These are phyloP conservation scores for Columba livia DNA, from an alignment of 2,113 vertebrate species.

Conservation along the genomic window DNA sequence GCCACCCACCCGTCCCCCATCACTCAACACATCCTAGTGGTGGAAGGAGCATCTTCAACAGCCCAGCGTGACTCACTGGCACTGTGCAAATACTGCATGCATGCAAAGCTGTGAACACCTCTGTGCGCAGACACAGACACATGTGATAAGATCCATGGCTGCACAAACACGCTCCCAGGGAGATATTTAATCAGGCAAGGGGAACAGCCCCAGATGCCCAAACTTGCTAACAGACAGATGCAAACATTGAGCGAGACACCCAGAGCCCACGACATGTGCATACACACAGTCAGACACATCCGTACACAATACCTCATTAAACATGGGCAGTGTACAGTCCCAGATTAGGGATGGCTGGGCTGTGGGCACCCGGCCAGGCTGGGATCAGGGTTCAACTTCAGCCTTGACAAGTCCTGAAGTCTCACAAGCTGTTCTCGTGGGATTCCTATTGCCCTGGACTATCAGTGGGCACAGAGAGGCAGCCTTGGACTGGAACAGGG, in stretches of 20 bases:
- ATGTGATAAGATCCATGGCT: fast-evolving
- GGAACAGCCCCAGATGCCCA: neutral
- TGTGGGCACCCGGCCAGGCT: slow-evolving; percentile 14
- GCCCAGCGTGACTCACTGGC: neutral
- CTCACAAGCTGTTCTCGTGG: neutral
- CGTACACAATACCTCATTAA: slow-evolving; percentile 30
- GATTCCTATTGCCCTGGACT: neutral
- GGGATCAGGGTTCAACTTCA: slow-evolving; percentile 7
- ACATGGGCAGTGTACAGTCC: slow-evolving; percentile 24
- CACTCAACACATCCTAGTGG: neutral
- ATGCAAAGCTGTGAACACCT: neutral
- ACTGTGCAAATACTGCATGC: fast-evolving
- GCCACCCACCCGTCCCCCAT: neutral
- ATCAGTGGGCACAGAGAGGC: neutral
- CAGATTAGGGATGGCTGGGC: slow-evolving; percentile 49
- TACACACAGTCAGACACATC: slow-evolving; percentile 37
- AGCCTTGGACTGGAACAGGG: neutral
- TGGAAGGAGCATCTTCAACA: neutral
- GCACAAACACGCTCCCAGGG: neutral
- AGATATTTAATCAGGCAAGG: neutral
- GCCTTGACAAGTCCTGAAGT: slow-evolving; percentile 11
- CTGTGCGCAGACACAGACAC: neutral
- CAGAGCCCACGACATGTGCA: neutral
- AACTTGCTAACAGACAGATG: slow-evolving; percentile 6
- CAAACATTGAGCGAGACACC: slow-evolving; percentile 30